Evolutionary conservation across 2,113 vertebrate genomes (phyloP).

Genomic region (Ammospiza caudacuta): DNA sequence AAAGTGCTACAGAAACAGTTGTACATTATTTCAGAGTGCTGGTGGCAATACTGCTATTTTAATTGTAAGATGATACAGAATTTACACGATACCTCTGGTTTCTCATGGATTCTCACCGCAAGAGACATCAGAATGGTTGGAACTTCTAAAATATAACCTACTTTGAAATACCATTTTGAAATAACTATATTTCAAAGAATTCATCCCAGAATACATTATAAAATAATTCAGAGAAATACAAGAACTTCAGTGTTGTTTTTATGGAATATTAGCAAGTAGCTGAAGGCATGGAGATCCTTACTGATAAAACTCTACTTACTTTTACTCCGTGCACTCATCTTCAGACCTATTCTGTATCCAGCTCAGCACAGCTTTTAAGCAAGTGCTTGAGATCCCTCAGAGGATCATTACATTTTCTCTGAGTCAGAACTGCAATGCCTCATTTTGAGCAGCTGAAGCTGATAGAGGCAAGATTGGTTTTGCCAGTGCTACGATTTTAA

Average conservation of each 20-base stretch:
- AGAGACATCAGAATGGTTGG: background rate
- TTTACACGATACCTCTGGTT: background rate
- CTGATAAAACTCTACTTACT: background rate
- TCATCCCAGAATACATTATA: background rate
- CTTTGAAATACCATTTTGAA: background rate
- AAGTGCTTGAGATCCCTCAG: background rate
- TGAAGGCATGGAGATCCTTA: background rate
- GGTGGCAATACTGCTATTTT: conserved; percentile 13
- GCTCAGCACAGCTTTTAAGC: background rate
- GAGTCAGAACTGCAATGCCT: background rate
- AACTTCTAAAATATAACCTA: background rate
- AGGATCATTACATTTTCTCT: background rate
- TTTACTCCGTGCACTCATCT: background rate
- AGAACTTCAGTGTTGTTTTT: background rate
- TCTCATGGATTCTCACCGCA: background rate
- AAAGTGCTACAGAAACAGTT: background rate
- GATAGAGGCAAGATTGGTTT: background rate
- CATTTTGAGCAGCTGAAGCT: background rate
- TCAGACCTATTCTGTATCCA: background rate
- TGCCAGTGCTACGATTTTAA: background rate
- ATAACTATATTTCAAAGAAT: background rate
- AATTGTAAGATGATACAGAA: background rate
- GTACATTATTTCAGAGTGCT: conserved; percentile 2
- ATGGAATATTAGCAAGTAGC: background rate
- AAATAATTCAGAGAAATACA: background rate